A percentile compares a stretch with the other conserved stretches of the same genome.
These are phyloP conservation scores for Propsilocerus akamusi DNA, from an alignment of 1,140 invertebrate genomes.

Conservation along the genomic window DNA sequence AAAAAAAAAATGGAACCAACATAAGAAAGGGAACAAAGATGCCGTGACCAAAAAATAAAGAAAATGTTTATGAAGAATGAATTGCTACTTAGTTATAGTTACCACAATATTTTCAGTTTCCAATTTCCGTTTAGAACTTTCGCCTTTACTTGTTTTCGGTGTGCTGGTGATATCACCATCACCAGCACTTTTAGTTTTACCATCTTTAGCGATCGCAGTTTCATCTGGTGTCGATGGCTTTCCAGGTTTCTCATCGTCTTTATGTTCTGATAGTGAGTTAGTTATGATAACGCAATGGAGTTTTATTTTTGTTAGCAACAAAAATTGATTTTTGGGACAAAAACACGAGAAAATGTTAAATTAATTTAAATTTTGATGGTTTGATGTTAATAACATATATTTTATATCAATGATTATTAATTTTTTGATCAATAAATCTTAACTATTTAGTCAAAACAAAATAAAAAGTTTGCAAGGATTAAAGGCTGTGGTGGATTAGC, in stretches of 20 bases:
- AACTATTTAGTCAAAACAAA: too few relatives aligned
- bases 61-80: not conserved
- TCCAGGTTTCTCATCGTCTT: not conserved
- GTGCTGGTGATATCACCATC: not conserved
- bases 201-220: not conserved
- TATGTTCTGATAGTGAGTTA: not conserved
- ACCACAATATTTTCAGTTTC: constrained; percentile 3
- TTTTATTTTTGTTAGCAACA: too few relatives aligned
- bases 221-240: not conserved
- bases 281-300: not conserved
- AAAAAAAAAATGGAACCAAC: not conserved
- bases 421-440: too few relatives aligned
- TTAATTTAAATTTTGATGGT: too few relatives aligned
- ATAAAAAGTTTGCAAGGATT: too few relatives aligned
- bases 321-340: too few relatives aligned
- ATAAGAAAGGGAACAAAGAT: not conserved
- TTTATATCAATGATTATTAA: too few relatives aligned
- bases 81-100: not conserved
- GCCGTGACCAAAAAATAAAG: not conserved
- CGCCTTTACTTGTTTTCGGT: not conserved
- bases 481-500: too few relatives aligned
- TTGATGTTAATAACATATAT: too few relatives aligned
- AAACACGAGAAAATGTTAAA: too few relatives aligned
- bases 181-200: not conserved
- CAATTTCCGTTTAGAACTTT: not conserved